Evolutionary conservation across 2,113 vertebrate genomes (phyloP).

Genomic region (Lagenorhynchus albirostris): DNA sequence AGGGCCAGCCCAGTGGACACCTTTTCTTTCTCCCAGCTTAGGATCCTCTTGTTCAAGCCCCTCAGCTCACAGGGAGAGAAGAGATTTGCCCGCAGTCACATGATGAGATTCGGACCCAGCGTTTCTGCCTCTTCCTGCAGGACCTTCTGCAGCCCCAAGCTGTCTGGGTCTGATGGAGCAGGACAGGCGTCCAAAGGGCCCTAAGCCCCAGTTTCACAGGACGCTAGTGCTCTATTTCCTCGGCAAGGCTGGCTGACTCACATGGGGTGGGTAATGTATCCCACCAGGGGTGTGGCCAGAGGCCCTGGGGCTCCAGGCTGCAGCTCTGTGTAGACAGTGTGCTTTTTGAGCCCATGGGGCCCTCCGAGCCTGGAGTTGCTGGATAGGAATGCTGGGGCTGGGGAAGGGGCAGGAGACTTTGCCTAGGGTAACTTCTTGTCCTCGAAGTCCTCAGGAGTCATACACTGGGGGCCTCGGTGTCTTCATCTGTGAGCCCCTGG

Average conservation of each 20-base stretch:
- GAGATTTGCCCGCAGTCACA: background rate
- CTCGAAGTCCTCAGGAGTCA: background rate
- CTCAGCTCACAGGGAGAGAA: background rate
- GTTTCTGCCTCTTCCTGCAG: background rate
- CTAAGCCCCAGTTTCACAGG: background rate
- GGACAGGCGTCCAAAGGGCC: background rate
- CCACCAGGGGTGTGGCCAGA: background rate
- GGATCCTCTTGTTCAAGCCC: background rate
- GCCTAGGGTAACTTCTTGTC: background rate
- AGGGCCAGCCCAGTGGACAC: background rate
- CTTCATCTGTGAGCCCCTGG: background rate
- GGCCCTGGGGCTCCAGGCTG: background rate
- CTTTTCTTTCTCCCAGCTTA: background rate
- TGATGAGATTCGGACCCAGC: background rate
- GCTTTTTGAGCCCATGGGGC: accelerated
- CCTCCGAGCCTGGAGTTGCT: background rate
- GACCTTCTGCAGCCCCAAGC: background rate
- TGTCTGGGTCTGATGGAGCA: background rate
- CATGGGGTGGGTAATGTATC: background rate
- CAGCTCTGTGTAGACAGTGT: background rate
- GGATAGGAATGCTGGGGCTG: background rate
- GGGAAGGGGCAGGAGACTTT: background rate
- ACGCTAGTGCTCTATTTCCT: background rate
- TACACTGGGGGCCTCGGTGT: background rate
- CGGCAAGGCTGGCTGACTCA: background rate